These are phyloP conservation scores for Triplophysa siluroides DNA, from an alignment of 2,113 vertebrate species.

Conservation along the genomic window DNA sequence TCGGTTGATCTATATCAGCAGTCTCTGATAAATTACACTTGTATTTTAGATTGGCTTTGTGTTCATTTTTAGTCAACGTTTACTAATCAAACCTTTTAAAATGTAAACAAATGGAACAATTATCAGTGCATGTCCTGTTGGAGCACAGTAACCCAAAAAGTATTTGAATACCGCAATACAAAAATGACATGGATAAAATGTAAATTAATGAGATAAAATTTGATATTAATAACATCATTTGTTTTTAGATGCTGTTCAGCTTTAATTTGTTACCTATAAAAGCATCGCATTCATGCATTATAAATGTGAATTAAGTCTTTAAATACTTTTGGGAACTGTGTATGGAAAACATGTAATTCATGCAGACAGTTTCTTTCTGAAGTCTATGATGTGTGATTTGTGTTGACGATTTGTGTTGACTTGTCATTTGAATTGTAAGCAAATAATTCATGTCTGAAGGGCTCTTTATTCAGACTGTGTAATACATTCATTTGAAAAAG, in stretches of 20 bases:
- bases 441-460: neutral
- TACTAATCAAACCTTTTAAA: neutral
- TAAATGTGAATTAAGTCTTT: neutral
- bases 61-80: neutral
- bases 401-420: neutral
- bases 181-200: too few species aligned
- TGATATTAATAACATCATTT: too few species aligned
- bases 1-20: neutral
- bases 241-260: too few species aligned
- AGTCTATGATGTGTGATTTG: neutral
- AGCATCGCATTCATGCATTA: neutral
- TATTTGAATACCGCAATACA: neutral
- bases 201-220: too few species aligned
- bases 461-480: neutral
- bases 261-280: too few species aligned
- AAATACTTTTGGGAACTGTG: neutral
- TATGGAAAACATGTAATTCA: neutral
- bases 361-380: neutral
- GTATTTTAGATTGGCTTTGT: too few species aligned
- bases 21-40: neutral
- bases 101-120: neutral
- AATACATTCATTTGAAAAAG: neutral
- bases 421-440: neutral
- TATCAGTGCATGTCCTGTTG: constrained; percentile 15
- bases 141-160: neutral